Evolutionary conservation across 1,140 invertebrate species (phyloP).

Genomic region (Bombyx mori): DNA sequence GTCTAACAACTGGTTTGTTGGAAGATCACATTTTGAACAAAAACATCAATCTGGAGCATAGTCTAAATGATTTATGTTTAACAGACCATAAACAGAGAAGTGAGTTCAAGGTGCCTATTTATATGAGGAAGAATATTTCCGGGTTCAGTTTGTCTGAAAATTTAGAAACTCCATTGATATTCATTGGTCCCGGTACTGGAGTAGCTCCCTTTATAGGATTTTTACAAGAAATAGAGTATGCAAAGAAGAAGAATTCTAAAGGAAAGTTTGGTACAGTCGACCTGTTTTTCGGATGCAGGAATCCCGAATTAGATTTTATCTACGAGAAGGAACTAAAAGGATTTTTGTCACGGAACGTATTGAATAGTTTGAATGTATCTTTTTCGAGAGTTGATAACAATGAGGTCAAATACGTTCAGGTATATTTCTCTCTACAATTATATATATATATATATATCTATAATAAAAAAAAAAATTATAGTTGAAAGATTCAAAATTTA

Average conservation of each 20-base stretch:
- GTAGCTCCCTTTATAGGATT: slow-evolving; percentile 85
- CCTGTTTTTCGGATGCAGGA: slow-evolving; percentile 85
- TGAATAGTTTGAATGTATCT: slow-evolving; percentile 73
- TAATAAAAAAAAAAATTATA: neutral
- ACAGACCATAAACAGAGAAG: slow-evolving; percentile 3
- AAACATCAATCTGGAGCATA: slow-evolving; percentile 24
- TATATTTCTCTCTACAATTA: slow-evolving; percentile 14
- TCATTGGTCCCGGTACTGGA: slow-evolving; percentile 88
- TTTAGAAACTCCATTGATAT: slow-evolving; percentile 75
- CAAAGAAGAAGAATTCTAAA: slow-evolving; percentile 30
- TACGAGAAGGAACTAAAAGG: slow-evolving; percentile 73
- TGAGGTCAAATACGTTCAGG: slow-evolving; percentile 72
- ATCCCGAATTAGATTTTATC: slow-evolving; percentile 76
- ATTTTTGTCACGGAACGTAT: slow-evolving; percentile 61
- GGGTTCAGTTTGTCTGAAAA: slow-evolving; percentile 72
- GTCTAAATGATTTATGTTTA: slow-evolving; percentile 33
- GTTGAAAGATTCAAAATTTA: neutral
- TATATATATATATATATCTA: neutral
- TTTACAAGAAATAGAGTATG: slow-evolving; percentile 69
- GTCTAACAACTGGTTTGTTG: slow-evolving; percentile 80
- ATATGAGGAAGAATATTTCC: slow-evolving; percentile 74
- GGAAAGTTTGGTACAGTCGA: slow-evolving; percentile 60
- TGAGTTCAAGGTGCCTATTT: slow-evolving; percentile 68
- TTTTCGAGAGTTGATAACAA: slow-evolving; percentile 76
- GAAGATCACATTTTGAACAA: slow-evolving; percentile 42